These are phyloP conservation scores for Pteria penguin DNA, from an alignment of 2,888 invertebrate species.

Conservation along the genomic window DNA sequence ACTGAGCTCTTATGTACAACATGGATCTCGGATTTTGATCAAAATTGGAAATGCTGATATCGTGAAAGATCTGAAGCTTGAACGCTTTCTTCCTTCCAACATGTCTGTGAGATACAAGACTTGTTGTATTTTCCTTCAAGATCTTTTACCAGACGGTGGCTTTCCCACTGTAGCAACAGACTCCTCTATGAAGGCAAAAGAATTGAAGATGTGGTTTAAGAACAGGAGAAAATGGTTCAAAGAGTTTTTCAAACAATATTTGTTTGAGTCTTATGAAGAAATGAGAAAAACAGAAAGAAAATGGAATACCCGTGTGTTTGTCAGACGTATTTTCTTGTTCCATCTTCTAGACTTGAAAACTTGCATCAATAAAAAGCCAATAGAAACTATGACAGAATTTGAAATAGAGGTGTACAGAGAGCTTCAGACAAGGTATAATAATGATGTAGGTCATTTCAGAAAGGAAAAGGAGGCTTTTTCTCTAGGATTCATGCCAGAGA, in stretches of 20 bases:
- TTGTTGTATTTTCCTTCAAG: not conserved
- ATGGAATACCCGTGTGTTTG: conserved; percentile 15
- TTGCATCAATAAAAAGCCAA: conserved; percentile 25
- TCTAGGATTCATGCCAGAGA: not conserved
- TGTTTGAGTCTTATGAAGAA: not conserved
- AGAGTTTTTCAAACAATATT: not conserved
- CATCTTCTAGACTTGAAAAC: conserved; percentile 6
- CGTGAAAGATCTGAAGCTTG: conserved; percentile 9
- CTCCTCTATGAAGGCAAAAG: not conserved
- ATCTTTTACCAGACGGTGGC: not conserved
- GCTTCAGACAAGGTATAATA: not conserved
- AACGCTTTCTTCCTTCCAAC: not conserved
- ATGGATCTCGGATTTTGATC: conserved; percentile 24
- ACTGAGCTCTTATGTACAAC: conserved; percentile 41
- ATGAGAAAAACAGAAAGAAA: conserved; percentile 6
- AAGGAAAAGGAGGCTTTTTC: too few species aligned
- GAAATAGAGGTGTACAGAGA: conserved; percentile 4
- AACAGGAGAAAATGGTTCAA: not conserved
- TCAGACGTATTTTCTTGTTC: conserved; percentile 5
- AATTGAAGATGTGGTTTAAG: not conserved
- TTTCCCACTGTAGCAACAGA: not conserved
- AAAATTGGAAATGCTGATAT: conserved; percentile 3
- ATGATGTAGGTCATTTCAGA: conserved; percentile 7
- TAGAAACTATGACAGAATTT: conserved; percentile 6
- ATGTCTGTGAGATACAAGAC: not conserved